Evolutionary conservation across 1,140 invertebrate species (phyloP), one percentile per base, ranked within the genome.

Genomic region (Tigriopus japonicus): DNA sequence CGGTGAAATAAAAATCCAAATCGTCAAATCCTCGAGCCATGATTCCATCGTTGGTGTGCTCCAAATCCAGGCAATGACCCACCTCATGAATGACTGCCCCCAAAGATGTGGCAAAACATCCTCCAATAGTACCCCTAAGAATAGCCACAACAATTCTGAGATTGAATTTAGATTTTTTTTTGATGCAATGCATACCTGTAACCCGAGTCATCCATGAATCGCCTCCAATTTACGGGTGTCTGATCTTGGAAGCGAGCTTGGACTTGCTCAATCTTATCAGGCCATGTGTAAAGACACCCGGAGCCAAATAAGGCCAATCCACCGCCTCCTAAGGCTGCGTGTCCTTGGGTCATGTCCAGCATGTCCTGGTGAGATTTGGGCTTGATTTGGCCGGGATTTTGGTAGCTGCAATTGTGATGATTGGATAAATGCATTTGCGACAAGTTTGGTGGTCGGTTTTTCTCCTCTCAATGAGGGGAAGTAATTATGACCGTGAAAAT

Each of bases 11-110:
- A 82, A 83, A 51, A 85, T 80, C 68, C n/a, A 77, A 68, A 65
- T 91, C 84, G 71, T 94, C 88, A 72, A 95, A 94, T 14, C 89
- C 90, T 67, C 87, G 77, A 14, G 87, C 86, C 92, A 97, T 96
- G 52, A 97, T 87, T 7, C 92, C 91, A 64, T 84, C 79, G 64
- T 80, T 76, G 0, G 87, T 86, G 70, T 97, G 91, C 0, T 87
- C 90, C 41, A 96, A 77, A 73, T 95, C 88, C 71, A 96, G 92
- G 1, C 86, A 90, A 70, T 96, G 92, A 13, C 88, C 89, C 49
- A 97, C 71, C 75, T 96, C 92, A 73, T 97, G 92, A 28, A 91
- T 80, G 7, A 88, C 83, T n/a, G 90, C 86, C 5, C 92, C 92
- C 35, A 97, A 71, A 15, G 86, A 89, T 12, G 90, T 93, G 3